phyloP scores from a whole-genome alignment of 2,888 invertebrate genomes.

The Xestia sexstrigata region DNA sequence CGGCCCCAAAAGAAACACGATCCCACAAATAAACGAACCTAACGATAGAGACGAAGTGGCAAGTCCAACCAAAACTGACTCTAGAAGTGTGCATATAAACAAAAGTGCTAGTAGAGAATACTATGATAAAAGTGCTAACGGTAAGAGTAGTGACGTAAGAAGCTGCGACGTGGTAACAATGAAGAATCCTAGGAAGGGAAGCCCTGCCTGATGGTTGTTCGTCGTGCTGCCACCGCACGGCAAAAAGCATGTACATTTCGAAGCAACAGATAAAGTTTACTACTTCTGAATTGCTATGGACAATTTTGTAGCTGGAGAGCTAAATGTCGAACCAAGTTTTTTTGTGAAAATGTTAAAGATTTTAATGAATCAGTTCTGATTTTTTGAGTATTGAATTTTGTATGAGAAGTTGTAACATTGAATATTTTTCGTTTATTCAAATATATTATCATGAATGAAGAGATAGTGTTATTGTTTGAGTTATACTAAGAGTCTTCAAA shows the following conservation, averaged over 20 bases:
- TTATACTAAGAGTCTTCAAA: background rate
- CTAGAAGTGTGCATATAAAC: conserved; percentile 47
- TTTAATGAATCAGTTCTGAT: background rate
- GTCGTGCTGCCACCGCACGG: conserved; percentile 84
- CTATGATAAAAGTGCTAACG: conserved; percentile 57
- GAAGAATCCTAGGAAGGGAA: conserved; percentile 69
- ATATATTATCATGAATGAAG: background rate
- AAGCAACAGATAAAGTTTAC: conserved; percentile 84
- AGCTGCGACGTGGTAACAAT: conserved; percentile 67
- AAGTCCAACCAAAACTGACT: conserved; percentile 49
- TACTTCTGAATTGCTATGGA: conserved; percentile 79
- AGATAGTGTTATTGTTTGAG: conserved; percentile 7
- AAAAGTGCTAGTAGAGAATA: conserved; percentile 52
- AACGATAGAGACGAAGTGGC: conserved; percentile 66
- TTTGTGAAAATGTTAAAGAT: background rate
- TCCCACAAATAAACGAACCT: conserved; percentile 85
- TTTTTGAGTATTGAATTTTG: background rate
- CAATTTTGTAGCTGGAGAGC: conserved; percentile 52
- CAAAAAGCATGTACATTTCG: conserved; percentile 89
- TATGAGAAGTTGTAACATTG: background rate
- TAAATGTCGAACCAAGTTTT: conserved; percentile 57
- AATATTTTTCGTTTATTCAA: background rate
- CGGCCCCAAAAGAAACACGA: conserved; percentile 72
- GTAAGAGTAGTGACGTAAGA: conserved; percentile 61
- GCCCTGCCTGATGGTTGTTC: conserved; percentile 86